Conservation (phyloP, 2,113 vertebrate species). For the Struthio camelus region DNA sequence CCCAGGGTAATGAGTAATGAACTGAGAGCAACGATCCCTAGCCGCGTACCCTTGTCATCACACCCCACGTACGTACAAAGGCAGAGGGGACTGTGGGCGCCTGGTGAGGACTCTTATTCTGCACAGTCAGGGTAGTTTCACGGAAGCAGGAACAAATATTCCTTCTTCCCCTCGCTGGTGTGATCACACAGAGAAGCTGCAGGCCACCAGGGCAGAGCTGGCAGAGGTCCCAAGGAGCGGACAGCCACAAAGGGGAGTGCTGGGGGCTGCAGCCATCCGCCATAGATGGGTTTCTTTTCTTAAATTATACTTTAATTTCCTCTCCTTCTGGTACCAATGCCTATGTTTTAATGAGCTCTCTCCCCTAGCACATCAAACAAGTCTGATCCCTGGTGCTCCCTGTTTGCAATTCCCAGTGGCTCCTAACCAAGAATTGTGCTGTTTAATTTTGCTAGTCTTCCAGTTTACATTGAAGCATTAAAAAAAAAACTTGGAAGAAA, state of each 20-base stretch:
- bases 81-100: background rate
- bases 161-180: background rate
- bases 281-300: background rate
- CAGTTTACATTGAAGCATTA: constrained; percentile 61
- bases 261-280: background rate
- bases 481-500: background rate
- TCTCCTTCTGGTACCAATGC: constrained; percentile 55
- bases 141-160: background rate
- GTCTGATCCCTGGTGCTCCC: constrained; percentile 56
- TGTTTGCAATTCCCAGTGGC: constrained; percentile 66
- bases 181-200: background rate
- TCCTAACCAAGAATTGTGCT: constrained; percentile 53
- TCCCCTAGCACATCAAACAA: constrained; percentile 62
- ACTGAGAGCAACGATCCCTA: rapidly evolving
- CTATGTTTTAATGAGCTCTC: constrained; percentile 58
- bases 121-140: background rate
- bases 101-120: background rate
- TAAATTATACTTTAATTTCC: constrained; percentile 67
- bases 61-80: rapidly evolving
- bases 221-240: background rate
- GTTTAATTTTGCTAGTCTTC: constrained; percentile 69
- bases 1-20: too few species aligned
- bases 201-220: background rate
- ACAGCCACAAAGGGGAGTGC: background rate
- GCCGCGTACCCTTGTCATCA: rapidly evolving